These are phyloP conservation scores for Oxyteleia sp. DNA, from an alignment of 2,888 invertebrate species.

Conservation along the genomic window DNA sequence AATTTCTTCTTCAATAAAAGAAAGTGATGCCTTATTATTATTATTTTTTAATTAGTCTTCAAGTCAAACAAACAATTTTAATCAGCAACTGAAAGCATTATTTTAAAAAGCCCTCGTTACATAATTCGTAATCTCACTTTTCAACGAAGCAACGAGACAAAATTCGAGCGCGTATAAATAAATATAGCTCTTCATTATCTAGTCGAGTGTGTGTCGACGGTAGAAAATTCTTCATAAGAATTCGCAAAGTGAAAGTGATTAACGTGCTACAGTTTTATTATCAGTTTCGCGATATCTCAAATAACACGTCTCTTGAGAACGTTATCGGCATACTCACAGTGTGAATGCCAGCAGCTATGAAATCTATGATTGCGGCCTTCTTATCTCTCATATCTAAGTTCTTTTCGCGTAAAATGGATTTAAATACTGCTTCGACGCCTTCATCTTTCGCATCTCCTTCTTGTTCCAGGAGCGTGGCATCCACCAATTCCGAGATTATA, in stretches of 20 bases:
- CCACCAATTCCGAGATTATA: no score
- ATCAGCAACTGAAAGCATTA: no score
- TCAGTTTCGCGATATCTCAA: conserved; percentile 63
- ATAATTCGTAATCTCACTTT: not conserved
- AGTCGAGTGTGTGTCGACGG: conserved; percentile 18
- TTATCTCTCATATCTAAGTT: conserved; percentile 93
- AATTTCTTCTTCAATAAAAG: no score
- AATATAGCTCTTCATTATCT: conserved; percentile 47
- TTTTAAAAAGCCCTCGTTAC: conserved; percentile 2
- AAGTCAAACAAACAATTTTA: no score
- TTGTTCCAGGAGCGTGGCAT: no score
- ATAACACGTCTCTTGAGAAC: conserved; percentile 49
- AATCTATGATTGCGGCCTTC: conserved; percentile 95
- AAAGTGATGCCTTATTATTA: no score
- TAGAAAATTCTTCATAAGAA: conserved; percentile 59
- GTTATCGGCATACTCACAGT: conserved; percentile 89
- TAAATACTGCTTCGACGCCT: conserved; percentile 91
- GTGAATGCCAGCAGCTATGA: conserved; percentile 95
- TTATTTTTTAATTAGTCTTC: no score
- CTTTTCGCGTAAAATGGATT: conserved; percentile 92
- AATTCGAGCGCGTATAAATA: conserved; percentile 9
- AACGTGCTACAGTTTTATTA: conserved; percentile 64
- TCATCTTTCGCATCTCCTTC: no score
- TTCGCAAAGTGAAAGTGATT: conserved; percentile 67
- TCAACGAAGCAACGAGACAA: not conserved